phyloP scores from a whole-genome alignment of 2,797 vertebrate species.

The Oreochromis mossambicus region DNA sequence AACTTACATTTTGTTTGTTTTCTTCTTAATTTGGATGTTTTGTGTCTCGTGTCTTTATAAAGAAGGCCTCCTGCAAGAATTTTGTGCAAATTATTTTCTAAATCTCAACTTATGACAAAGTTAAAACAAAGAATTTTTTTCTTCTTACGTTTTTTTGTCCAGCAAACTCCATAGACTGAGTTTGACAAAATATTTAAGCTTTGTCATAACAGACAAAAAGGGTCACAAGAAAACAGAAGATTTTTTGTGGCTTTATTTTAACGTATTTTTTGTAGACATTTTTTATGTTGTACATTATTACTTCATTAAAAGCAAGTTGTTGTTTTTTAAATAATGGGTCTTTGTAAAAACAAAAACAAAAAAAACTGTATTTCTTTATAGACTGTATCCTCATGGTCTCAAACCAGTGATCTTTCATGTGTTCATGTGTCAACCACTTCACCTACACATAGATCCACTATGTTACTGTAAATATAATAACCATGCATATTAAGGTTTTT shows the following conservation, averaged over 20 bases:
- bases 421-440: background rate
- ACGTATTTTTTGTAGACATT: background rate
- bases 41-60: background rate
- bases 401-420: background rate
- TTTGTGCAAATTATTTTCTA: background rate
- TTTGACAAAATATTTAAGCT: background rate
- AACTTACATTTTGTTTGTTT: background rate
- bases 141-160: fast-evolving
- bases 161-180: background rate
- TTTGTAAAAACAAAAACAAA: background rate
- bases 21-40: background rate
- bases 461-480: background rate
- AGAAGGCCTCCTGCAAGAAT: background rate
- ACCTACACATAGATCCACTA: background rate
- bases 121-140: background rate
- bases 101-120: background rate
- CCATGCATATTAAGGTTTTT: background rate
- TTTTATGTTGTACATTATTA: slow-evolving; percentile 47
- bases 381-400: background rate
- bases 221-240: background rate
- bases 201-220: background rate
- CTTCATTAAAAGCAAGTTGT: slow-evolving; percentile 15
- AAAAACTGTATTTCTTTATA: background rate
- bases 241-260: background rate
- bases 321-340: background rate